Base-by-base conservation (phyloP, 2,113 vertebrate species). In the Phylloscopus whistleri region DNA sequence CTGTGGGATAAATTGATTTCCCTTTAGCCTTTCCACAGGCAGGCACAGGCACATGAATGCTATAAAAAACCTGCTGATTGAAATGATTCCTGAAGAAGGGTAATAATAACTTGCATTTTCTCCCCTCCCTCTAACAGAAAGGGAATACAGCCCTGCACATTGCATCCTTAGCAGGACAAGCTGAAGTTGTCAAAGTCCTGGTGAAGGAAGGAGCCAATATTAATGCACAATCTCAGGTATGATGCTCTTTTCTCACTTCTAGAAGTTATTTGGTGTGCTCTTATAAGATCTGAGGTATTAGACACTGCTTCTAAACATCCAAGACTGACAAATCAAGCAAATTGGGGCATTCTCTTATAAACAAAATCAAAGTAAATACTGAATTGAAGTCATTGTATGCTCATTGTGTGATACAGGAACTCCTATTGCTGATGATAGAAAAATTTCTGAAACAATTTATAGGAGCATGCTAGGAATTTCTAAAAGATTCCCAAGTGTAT, bases 131-230 rank as follows among this genome's bases (percentile, higher is more conserved):
- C 1, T 51, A 78, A 81, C 98, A 99, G 99, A 99, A 99, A 97
- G 99, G 99, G 89, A 99, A 99, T 96, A 99, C 99, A 22, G 99
- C 99, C n/a, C 98, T 99, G 48, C 99, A 99, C 96, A 99, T 99
- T 30, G 98, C 99, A 26, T 99, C 99, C 33, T 96, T 99, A 93
- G 99, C 99, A 16, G 99, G 99, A 90, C 99, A 99, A 97, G 97
- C 94, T 12, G 99, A 99, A 52, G 99, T 99, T 4, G 99, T 99
- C 89, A 99, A 99, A 91, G 98, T 98, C 75, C 98, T 99, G 56
- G 98, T 99, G 83, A 99, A 99, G 94, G 98, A 98, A 85, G 99
- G 99, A 89, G 99, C 99, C 41, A 99, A 99, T 84, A 99, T 99
- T 79, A 99, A 99, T 55, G 95, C 99, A 12, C 99, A 99, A 35